Base-by-base conservation (phyloP, 2,113 vertebrate genomes). In the Tenebrosternarchus preto region DNA sequence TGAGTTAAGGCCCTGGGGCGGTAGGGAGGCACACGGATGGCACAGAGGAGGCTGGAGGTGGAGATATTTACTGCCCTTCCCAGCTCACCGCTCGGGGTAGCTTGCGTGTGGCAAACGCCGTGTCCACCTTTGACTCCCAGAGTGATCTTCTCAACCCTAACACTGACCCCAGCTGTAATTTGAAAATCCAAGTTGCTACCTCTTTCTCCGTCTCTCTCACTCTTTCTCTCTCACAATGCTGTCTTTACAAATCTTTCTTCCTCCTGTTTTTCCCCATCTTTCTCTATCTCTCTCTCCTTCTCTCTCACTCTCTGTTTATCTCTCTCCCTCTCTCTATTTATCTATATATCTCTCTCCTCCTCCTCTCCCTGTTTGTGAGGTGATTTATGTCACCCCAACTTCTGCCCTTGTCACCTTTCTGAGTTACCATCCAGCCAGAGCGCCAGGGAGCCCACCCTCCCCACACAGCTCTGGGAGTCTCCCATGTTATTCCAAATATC, bases 401-500 rank as follows among this genome's bases (percentile, higher is more conserved):
- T 61, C 76, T 76, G 73, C 63, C 83, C 75, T 56, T 33, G 25
- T 80, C 77, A 84, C 83, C 83, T 68, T 67, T 71, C 71, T 25
- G 72, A 31, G 75, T 36, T 78, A 74, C 80, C 72, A 71, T 80
- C 77, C 70, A 76, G 56, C 60, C 85, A 8, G 39, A 83, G 80
- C 59, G 83, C 73, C 43, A 50, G 43, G 43, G 43, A 50, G 43
- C 43, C 12, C 12, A 15, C 43, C 69, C 80, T 86, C 73, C 81
- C 82, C 72, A 71, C 77, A 56, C 85, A 83, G 87, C 82, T 60
- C 81, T 59, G 78, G 80, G 76, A 86, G 82, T 57, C 71, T n/a
- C 83, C 73, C 85, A 80, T 94, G 93, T 93, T 93, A 93, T 93
- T 93, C 80, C 87, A 92, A 84, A 87, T 93, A 92, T 94, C 90